Conservation (phyloP, 1,140 invertebrate genomes). For the Orius laevigatus region DNA sequence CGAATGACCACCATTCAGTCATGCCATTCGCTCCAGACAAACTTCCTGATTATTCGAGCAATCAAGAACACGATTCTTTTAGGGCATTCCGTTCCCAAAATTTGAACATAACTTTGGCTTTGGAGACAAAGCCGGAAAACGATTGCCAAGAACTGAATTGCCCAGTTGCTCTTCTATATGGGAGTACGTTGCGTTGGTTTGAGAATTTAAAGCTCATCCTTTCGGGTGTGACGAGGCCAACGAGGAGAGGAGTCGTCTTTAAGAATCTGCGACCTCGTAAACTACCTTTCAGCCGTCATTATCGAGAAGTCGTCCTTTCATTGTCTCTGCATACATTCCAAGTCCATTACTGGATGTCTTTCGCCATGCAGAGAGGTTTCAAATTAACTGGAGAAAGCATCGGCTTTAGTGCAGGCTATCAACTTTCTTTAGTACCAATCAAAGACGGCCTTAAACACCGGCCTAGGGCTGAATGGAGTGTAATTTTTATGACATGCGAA, state of each 20-base stretch:
- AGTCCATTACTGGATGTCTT: conserved; percentile 97
- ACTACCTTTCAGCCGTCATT: conserved; percentile 83
- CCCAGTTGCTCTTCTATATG: conserved; percentile 71
- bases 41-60: conserved; percentile 91
- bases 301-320: conserved; percentile 69
- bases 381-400: conserved; percentile 77
- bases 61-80: conserved; percentile 77
- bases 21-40: conserved; percentile 93
- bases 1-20: conserved; percentile 90
- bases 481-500: conserved; percentile 85
- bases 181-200: conserved; percentile 82
- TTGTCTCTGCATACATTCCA: conserved; percentile 79
- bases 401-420: conserved; percentile 62
- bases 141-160: conserved; percentile 38
- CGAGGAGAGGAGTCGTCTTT: conserved; percentile 76
- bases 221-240: conserved; percentile 88
- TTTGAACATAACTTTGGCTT: conserved; percentile 67
- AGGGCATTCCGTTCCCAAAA: conserved; percentile 88
- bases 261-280: conserved; percentile 67
- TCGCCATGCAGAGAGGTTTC: conserved; percentile 85
- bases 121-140: conserved; percentile 65
- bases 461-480: conserved; percentile 75
- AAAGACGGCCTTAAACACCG: conserved; percentile 74
- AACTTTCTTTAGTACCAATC: conserved; percentile 53
- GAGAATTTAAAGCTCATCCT: conserved; percentile 91